A percentile compares a stretch with the other conserved stretches of the same genome.
Conservation (phyloP, 2,888 invertebrate species). For the Cynaeus angustus region DNA sequence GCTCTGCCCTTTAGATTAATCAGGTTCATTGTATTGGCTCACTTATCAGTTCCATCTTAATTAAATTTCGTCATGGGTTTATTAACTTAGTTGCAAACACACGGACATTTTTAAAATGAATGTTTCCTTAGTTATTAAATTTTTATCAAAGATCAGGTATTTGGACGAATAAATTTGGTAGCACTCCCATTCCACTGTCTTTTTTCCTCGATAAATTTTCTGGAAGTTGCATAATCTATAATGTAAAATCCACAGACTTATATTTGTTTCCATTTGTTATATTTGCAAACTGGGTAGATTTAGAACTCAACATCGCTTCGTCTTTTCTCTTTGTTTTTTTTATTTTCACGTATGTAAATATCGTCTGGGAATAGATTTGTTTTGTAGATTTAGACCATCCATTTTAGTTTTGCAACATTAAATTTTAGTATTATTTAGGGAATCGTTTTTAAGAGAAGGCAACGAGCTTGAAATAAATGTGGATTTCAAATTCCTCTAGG, state of each 20-base stretch:
- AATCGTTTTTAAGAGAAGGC: no score
- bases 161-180: no score
- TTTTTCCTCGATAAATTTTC: no score
- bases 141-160: no score
- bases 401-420: no score
- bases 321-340: neutral
- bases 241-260: neutral
- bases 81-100: neutral
- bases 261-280: slow-evolving; percentile 2
- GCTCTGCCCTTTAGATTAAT: slow-evolving; percentile 11
- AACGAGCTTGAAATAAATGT: no score
- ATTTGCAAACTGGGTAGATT: neutral
- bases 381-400: no score
- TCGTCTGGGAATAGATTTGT: neutral
- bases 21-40: neutral
- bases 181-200: no score
- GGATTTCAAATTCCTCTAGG: no score
- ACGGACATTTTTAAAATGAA: neutral
- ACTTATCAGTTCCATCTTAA: slow-evolving; percentile 19
- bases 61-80: slow-evolving; percentile 2
- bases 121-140: neutral
- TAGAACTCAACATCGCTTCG: neutral
- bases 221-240: no score
- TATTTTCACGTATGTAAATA: neutral
- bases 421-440: no score